Evolutionary conservation across 2,797 vertebrate species (phyloP).

Genomic region (Acanthurus leucopareius): DNA sequence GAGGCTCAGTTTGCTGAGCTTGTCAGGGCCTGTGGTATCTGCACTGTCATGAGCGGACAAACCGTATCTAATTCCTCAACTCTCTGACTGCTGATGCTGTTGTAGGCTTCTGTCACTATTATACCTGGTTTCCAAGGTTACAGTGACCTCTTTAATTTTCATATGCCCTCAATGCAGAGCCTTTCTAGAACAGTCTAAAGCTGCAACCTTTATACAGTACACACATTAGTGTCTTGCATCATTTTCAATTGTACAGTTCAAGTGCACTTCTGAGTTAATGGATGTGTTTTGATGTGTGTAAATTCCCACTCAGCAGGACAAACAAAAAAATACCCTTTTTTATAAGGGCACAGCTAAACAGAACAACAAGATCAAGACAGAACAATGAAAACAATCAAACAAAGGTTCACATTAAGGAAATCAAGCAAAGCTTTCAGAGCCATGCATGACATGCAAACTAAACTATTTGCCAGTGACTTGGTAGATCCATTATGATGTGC

Average conservation of each 20-base stretch:
- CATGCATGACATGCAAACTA: constrained; percentile 80
- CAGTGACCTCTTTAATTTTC: not conserved
- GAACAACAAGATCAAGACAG: constrained; percentile 24
- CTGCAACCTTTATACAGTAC: not conserved
- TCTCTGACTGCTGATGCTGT: constrained; percentile 29
- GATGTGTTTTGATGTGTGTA: constrained; percentile 7
- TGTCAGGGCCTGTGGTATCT: constrained; percentile 16
- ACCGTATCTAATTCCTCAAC: constrained; percentile 13
- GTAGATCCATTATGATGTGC: constrained; percentile 5
- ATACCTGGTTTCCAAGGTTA: constrained; percentile 17
- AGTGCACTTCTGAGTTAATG: constrained; percentile 1
- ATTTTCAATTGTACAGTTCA: not conserved
- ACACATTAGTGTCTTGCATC: constrained; percentile 2
- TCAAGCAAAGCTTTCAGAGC: constrained; percentile 52
- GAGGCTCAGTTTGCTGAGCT: constrained; percentile 40
- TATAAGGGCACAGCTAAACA: constrained; percentile 9
- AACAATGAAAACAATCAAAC: constrained; percentile 15
- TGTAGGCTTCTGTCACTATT: constrained; percentile 20
- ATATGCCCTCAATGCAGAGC: not conserved
- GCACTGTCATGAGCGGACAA: constrained; percentile 1
- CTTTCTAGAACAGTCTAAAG: constrained; percentile 13
- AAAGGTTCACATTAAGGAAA: constrained; percentile 20
- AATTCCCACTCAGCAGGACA: constrained; percentile 1
- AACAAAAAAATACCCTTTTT: not conserved
- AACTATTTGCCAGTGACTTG: constrained; percentile 11